Evolutionary conservation across 2,113 vertebrate genomes (phyloP).

Genomic region (Tupaia tana): DNA sequence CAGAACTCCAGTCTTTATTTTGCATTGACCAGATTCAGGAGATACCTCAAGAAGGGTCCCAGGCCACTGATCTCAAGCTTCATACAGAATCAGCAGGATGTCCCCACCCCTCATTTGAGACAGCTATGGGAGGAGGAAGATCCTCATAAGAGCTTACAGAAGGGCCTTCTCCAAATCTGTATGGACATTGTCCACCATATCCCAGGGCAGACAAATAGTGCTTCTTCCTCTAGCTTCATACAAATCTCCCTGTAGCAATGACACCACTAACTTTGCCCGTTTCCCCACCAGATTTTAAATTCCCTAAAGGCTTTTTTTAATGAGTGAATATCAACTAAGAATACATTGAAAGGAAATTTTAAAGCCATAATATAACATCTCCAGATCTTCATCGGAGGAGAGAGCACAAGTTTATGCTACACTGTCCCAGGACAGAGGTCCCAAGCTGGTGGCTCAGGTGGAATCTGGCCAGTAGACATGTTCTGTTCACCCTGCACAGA

Average conservation of each 20-base stretch:
- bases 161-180: not conserved
- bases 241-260: not conserved
- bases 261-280: not conserved
- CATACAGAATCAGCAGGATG: not conserved
- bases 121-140: not conserved
- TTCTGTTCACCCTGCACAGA: not conserved
- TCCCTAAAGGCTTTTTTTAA: not conserved
- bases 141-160: not conserved
- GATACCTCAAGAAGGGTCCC: not conserved
- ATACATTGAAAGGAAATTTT: not conserved
- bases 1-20: not conserved
- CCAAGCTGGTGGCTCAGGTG: not conserved
- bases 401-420: not conserved
- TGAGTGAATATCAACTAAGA: not conserved
- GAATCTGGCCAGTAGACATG: not conserved
- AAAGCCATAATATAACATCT: not conserved
- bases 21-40: not conserved
- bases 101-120: not conserved
- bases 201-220: not conserved
- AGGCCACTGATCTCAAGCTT: not conserved
- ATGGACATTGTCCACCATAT: not conserved
- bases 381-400: not conserved
- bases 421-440: not conserved
- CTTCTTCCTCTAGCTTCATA: not conserved
- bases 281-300: not conserved